Evolutionary conservation across 2,113 vertebrate species (phyloP).

Genomic region (Onychostruthus taczanowskii): DNA sequence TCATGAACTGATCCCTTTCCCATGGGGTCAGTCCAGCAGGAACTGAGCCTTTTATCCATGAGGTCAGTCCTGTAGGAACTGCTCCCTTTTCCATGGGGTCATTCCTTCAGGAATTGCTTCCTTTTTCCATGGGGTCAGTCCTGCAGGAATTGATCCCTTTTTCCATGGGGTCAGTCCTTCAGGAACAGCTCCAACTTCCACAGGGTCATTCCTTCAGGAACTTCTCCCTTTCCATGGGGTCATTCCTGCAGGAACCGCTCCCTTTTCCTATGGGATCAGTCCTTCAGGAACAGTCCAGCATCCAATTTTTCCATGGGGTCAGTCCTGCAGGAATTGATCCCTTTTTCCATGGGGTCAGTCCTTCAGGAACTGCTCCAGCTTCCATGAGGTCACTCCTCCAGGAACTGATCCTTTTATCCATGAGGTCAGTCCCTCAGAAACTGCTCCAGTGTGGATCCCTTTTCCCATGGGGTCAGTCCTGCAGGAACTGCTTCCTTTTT

Average conservation of each 20-base stretch:
- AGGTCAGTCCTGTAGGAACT: background rate
- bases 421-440: rapidly evolving
- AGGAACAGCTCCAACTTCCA: background rate
- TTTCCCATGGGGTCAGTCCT: rapidly evolving
- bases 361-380: background rate
- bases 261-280: background rate
- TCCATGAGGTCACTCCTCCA: background rate
- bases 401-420: no score
- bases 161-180: rapidly evolving
- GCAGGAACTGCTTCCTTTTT: rapidly evolving
- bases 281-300: no score
- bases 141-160: background rate
- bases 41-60: background rate
- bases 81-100: background rate
- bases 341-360: background rate
- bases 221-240: no score
- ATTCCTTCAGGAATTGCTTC: background rate
- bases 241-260: background rate
- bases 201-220: no score
- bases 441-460: no score
- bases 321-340: background rate
- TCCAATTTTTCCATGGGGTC: background rate
- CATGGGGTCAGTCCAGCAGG: background rate
- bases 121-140: no score
- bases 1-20: background rate